phyloP scores from a whole-genome alignment of 2,113 vertebrate genomes.

The Meles meles region DNA sequence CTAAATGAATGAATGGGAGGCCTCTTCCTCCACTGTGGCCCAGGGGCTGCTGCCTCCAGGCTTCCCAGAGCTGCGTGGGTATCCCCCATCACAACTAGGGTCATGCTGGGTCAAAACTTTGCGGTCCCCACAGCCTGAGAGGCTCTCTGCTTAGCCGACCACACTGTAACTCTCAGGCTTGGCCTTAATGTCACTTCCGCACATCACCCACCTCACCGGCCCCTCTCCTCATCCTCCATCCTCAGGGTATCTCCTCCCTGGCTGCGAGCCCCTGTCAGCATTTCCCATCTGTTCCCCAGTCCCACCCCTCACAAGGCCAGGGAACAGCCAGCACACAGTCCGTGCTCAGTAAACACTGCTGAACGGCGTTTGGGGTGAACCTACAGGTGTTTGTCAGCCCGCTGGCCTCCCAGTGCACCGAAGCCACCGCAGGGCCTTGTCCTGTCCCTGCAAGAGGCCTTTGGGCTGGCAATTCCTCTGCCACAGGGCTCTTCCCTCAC shows the following conservation, averaged over 20 bases:
- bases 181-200: not conserved
- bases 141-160: not conserved
- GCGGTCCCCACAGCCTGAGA: not conserved
- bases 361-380: not conserved
- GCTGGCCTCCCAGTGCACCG: rapidly evolving
- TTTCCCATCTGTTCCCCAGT: not conserved
- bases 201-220: not conserved
- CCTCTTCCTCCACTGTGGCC: not conserved
- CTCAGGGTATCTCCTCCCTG: not conserved
- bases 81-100: not conserved
- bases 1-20: not conserved
- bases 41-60: not conserved
- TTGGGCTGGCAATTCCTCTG: not conserved
- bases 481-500: not conserved
- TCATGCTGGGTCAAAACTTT: not conserved
- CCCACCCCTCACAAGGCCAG: not conserved
- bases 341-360: not conserved
- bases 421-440: not conserved
- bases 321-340: not conserved
- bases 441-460: not conserved
- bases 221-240: not conserved
- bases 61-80: not conserved
- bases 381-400: not conserved
- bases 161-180: not conserved
- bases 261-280: not conserved